Conservation (phyloP, 1,140 invertebrate species). For the Chrysopa pallens region DNA sequence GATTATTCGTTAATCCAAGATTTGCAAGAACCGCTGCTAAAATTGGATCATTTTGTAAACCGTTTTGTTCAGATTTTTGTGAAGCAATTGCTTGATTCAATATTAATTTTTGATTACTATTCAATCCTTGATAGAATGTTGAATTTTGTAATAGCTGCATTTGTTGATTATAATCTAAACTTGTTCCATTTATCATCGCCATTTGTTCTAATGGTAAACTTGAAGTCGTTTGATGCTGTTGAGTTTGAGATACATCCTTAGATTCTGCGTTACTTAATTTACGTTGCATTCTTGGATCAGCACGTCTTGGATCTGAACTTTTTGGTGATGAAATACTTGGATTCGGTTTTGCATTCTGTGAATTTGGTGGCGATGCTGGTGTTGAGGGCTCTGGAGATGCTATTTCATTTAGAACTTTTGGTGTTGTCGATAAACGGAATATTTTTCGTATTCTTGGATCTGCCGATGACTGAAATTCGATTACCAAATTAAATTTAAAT, state of each 20-base stretch:
- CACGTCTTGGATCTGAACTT: constrained; percentile 3
- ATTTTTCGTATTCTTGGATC: constrained; percentile 58
- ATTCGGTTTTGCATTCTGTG: background rate
- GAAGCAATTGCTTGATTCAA: constrained; percentile 34
- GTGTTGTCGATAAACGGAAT: constrained; percentile 27
- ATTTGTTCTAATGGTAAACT: background rate
- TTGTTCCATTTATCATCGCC: constrained; percentile 1
- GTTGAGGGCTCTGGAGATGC: background rate
- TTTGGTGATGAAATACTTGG: background rate
- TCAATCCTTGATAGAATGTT: constrained; percentile 42
- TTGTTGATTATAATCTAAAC: constrained; percentile 27
- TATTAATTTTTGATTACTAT: constrained; percentile 44
- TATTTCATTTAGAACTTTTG: background rate
- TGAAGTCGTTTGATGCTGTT: background rate
- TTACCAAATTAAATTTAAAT: background rate
- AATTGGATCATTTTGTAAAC: constrained; percentile 15
- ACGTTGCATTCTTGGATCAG: constrained; percentile 8
- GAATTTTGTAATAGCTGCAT: constrained; percentile 38
- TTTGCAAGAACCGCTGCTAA: constrained; percentile 35
- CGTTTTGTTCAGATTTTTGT: constrained; percentile 8
- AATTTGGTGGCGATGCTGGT: background rate
- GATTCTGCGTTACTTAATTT: background rate
- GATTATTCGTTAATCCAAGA: constrained; percentile 17
- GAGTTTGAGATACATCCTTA: too few species aligned
- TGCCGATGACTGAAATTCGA: constrained; percentile 31